Base-by-base conservation (phyloP, 2,113 vertebrate genomes). In the Pluvialis apricaria region DNA sequence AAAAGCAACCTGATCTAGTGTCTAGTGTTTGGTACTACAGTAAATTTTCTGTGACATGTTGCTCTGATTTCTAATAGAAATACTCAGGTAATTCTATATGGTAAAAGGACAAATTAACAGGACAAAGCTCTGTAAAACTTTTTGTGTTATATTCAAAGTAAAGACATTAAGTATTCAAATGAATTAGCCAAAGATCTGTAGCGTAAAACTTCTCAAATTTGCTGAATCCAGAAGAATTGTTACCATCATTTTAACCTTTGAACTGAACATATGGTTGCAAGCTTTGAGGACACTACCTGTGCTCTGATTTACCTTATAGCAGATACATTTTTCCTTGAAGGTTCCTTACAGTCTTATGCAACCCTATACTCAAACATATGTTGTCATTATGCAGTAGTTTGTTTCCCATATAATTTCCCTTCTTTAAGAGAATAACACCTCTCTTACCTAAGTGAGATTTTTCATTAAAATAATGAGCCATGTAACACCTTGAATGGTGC, bases 401-500 rank as follows among this genome's bases (percentile, higher is more conserved):
- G 8, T 79, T 95, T 92, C 44, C 34, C 44, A 44, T 9, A 58
- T 80, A 58, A 77, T 85, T 90, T 93, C 21, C 10, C 8, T 84
- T 85, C 51, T 90, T 88, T 71, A 57, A 57, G 45, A 78, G 47
- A 75, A 44, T 69, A 92, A 77, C 87, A 90, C 85, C 49, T 93
- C 26, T 78, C 34, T 62, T 81, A 91, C 69, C 44, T 84, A 31
- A 10, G 10, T 71, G 80, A 86, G 47, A 71, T 71, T 86, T 93
- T 88, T 90, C 76, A 71, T 93, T 94, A 90, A 86, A 95, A 92
- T 94, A 93, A 94, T 92, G 72, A 94, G 64, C 49, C 26, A 31
- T 83, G 55, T 86, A 90, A 55, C 76, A 85, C 90, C 76, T 88
- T 83, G 71, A 92, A 81, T 34, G 14, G 47, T 83, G 32, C 31